Evolutionary conservation across 2,888 invertebrate genomes (phyloP).

Genomic region (Buathra laborator): DNA sequence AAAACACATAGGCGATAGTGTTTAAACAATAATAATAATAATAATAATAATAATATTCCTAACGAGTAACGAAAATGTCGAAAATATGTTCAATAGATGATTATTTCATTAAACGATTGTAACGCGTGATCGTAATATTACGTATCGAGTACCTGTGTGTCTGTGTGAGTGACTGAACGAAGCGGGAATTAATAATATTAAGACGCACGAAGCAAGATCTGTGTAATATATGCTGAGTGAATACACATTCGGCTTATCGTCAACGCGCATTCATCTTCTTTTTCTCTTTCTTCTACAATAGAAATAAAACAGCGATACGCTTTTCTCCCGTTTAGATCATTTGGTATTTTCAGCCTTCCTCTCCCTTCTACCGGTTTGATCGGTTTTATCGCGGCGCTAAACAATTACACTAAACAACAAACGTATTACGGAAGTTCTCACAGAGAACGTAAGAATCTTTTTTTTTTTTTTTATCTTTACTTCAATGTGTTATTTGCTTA

Average conservation of each 20-base stretch:
- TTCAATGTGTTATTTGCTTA: conserved; percentile 34
- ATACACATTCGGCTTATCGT: conserved; percentile 35
- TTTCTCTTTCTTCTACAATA: conserved; percentile 19
- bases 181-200: conserved; percentile 50
- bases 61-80: conserved; percentile 43
- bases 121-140: conserved; percentile 23
- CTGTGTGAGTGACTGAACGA: conserved; percentile 43
- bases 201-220: conserved; percentile 63
- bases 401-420: conserved; percentile 62
- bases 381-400: conserved; percentile 54
- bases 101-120: conserved; percentile 38
- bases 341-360: conserved; percentile 77
- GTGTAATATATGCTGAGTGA: conserved; percentile 59
- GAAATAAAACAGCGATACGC: conserved; percentile 37
- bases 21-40: conserved; percentile 44
- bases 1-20: conserved; percentile 45
- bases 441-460: conserved; percentile 63
- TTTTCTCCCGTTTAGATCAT: conserved; percentile 62
- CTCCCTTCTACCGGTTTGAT: conserved; percentile 68
- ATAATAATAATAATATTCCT: neutral
- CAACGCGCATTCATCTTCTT: neutral
- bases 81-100: conserved; percentile 43
- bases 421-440: conserved; percentile 61
- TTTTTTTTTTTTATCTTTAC: conserved; percentile 26
- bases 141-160: neutral